Conservation (phyloP, 92 coral and sea anemone genomes). For the Metridium senile region DNA sequence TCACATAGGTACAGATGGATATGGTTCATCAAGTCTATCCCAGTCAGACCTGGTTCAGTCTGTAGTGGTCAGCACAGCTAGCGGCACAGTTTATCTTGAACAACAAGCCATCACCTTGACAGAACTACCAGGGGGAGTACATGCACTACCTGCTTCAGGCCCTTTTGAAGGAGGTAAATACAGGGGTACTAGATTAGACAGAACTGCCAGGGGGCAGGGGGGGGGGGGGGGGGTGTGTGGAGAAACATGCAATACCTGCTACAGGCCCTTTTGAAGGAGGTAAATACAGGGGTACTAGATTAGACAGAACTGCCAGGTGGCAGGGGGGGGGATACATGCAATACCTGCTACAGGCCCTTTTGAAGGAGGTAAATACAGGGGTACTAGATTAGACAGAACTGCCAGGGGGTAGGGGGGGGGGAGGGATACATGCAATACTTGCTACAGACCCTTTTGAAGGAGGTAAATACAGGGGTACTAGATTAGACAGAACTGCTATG, state of each 20-base stretch:
- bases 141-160: constrained; percentile 76
- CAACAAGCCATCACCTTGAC: constrained; percentile 94
- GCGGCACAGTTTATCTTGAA: constrained; percentile 87
- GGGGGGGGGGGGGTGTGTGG: too few relatives aligned
- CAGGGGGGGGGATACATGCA: constrained; percentile 80
- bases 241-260: constrained; percentile 78
- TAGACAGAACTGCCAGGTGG: constrained; percentile 93
- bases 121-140: constrained; percentile 91
- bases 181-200: constrained; percentile 36
- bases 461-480: constrained; percentile 1
- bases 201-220: constrained; percentile 93
- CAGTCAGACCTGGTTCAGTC: constrained; percentile 90
- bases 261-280: constrained; percentile 85
- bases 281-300: neutral
- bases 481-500: constrained; percentile 91
- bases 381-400: constrained; percentile 90
- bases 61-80: constrained; percentile 78
- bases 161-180: constrained; percentile 76
- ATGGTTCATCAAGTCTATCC: constrained; percentile 69
- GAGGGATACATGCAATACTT: constrained; percentile 83
- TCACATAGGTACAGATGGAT: constrained; percentile 59
- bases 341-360: constrained; percentile 77
- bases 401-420: too few relatives aligned
- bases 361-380: constrained; percentile 60
- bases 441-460: constrained; percentile 88